Percentiles rank a stretch among this genome's conserved stretches.
Conservation (phyloP, 2,797 vertebrate genomes). For the Australoheros facetus region DNA sequence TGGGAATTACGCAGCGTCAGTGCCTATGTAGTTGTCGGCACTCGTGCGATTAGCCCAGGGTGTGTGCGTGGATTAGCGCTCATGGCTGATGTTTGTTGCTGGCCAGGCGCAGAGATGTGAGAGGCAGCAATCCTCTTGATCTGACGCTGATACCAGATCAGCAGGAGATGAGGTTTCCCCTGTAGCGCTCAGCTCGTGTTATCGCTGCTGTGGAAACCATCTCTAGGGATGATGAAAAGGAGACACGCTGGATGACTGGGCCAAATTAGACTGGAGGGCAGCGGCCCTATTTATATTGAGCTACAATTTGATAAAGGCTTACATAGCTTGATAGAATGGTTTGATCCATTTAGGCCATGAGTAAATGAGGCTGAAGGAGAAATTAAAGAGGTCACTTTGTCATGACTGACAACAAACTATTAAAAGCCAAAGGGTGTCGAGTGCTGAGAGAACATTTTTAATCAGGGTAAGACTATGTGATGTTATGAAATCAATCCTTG, state of each 20-base stretch:
- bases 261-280: conserved; percentile 52
- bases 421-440: conserved; percentile 11
- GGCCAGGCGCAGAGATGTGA: conserved; percentile 24
- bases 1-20: conserved; percentile 55
- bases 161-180: conserved; percentile 57
- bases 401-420: conserved; percentile 31
- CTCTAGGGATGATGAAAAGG: conserved; percentile 61
- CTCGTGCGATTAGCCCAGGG: conserved; percentile 51
- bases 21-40: conserved; percentile 57
- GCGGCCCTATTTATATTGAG: conserved; percentile 54
- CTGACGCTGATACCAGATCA: conserved; percentile 66
- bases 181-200: conserved; percentile 52
- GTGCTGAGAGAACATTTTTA: neutral
- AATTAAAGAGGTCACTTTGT: conserved; percentile 45
- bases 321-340: conserved; percentile 33
- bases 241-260: conserved; percentile 39
- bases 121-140: conserved; percentile 57
- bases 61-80: conserved; percentile 72
- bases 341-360: conserved; percentile 59
- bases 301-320: conserved; percentile 60
- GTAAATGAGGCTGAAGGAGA: conserved; percentile 57
- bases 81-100: conserved; percentile 26
- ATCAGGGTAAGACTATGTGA: neutral
- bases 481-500: neutral
- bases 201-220: conserved; percentile 69